Conservation (phyloP, 2,113 vertebrate genomes). For the Passer montanus region DNA sequence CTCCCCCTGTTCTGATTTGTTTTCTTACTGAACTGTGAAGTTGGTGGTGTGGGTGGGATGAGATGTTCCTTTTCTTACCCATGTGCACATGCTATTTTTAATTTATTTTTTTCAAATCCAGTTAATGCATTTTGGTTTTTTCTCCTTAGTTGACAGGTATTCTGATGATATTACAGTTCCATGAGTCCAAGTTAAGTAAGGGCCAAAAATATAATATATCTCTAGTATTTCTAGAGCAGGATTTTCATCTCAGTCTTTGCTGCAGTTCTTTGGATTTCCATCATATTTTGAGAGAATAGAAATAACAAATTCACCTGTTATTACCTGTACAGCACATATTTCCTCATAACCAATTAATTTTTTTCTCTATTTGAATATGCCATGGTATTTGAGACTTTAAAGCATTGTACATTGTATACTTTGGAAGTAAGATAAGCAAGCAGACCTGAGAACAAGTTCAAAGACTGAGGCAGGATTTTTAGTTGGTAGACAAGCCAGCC, state of each 20-base stretch:
- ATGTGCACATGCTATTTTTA: accelerated
- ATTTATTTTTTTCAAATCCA: not conserved
- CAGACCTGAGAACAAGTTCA: not conserved
- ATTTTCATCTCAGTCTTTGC: not conserved
- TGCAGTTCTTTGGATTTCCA: not conserved
- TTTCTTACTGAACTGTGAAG: not conserved
- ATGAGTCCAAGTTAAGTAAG: not conserved
- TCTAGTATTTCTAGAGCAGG: not conserved
- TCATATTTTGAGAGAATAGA: not conserved
- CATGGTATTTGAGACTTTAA: not conserved
- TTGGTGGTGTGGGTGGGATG: not conserved
- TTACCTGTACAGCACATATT: not conserved
- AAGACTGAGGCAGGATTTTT: not conserved
- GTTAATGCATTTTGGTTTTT: not conserved
- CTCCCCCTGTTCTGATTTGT: not conserved
- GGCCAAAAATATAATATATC: not conserved
- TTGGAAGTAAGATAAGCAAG: not conserved
- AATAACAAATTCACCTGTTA: not conserved
- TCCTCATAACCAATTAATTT: not conserved
- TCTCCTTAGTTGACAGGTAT: not conserved
- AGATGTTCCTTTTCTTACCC: not conserved
- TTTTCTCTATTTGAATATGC: not conserved
- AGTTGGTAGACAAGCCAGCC: not conserved
- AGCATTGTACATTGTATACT: not conserved
- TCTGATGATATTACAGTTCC: not conserved